A percentile compares a stretch with the other conserved stretches of the same genome.
phyloP scores from a whole-genome alignment of 1,140 invertebrate species.

The Brachionus sp. region DNA sequence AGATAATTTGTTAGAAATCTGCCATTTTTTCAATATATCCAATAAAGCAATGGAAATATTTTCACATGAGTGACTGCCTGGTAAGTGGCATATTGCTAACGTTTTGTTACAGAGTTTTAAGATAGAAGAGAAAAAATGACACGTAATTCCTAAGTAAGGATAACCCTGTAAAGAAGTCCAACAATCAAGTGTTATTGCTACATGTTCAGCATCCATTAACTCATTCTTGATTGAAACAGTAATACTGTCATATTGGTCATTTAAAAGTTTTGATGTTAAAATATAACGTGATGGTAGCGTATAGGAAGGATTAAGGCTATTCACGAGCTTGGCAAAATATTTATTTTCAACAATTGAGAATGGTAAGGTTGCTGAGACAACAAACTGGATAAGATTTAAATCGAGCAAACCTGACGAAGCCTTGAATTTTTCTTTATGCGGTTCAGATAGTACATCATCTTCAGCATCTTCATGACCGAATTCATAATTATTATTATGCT shows the following conservation, averaged over 20 bases:
- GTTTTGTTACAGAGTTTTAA: neutral
- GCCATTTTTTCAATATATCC: neutral
- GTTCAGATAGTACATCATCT: neutral
- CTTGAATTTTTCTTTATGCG: neutral
- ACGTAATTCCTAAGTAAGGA: neutral
- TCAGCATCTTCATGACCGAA: neutral
- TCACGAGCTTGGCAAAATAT: neutral
- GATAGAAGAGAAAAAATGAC: neutral
- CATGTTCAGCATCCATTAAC: neutral
- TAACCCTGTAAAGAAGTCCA: too few species aligned
- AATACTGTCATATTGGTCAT: neutral
- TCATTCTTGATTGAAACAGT: neutral
- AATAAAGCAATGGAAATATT: neutral
- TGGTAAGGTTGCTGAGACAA: neutral
- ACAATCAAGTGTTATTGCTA: neutral
- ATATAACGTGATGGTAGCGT: neutral
- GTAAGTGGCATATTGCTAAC: neutral
- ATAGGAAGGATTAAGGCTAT: neutral
- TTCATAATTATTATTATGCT: neutral
- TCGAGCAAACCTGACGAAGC: neutral
- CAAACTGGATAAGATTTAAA: neutral
- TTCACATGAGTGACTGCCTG: neutral
- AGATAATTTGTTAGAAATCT: too few species aligned
- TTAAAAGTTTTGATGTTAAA: neutral
- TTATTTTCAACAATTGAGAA: neutral